These are phyloP conservation scores for Antheraea assamensis DNA, from an alignment of 2,888 invertebrate genomes.

Conservation along the genomic window DNA sequence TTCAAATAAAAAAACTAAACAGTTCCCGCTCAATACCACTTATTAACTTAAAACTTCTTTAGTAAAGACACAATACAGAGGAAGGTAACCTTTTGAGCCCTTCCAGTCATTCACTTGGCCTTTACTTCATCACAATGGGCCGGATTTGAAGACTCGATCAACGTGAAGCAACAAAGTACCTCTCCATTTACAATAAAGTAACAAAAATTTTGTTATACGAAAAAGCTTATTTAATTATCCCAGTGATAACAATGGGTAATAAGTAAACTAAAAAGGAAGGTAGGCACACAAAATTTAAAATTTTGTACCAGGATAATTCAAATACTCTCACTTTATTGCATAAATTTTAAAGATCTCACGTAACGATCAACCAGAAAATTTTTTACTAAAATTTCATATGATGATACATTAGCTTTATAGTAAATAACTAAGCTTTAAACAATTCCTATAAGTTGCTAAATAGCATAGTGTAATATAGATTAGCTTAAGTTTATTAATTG, in stretches of 20 bases:
- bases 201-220: background rate
- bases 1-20: too few relatives aligned
- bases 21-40: background rate
- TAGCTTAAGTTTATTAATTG: background rate
- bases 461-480: background rate
- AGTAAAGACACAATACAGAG: conserved; percentile 59
- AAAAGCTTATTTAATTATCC: background rate
- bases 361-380: too few relatives aligned
- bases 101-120: conserved; percentile 63
- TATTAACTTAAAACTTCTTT: conserved; percentile 31
- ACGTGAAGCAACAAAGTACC: conserved; percentile 24
- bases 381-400: too few relatives aligned
- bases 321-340: background rate
- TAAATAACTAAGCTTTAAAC: too few relatives aligned
- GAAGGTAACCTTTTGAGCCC: conserved; percentile 61
- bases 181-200: background rate
- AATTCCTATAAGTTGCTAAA: background rate
- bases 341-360: too few relatives aligned
- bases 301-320: background rate
- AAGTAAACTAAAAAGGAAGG: background rate
- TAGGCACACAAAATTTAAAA: background rate
- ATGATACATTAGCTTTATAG: too few relatives aligned
- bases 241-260: background rate
- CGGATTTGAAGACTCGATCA: conserved; percentile 49
- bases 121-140: conserved; percentile 63